Evolutionary conservation across 2,888 invertebrate genomes (phyloP).

Genomic region (Caenorhabditis angaria): DNA sequence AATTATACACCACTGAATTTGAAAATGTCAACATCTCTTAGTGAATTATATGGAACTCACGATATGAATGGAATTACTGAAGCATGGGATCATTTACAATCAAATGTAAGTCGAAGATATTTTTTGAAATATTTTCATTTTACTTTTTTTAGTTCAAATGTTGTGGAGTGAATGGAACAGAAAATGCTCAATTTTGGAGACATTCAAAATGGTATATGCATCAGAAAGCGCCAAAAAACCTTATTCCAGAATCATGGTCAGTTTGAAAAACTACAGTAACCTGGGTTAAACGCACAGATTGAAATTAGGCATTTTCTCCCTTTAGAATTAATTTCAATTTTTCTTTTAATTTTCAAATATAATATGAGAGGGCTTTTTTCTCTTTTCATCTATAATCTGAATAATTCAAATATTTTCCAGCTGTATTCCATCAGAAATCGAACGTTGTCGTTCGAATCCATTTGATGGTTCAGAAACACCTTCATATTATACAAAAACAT

Average conservation of each 20-base stretch:
- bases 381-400: no score
- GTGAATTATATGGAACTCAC: constrained; percentile 67
- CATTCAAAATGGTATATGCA: constrained; percentile 72
- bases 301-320: no score
- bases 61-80: constrained; percentile 65
- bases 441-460: constrained; percentile 44
- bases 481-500: constrained; percentile 62
- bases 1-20: constrained; percentile 67
- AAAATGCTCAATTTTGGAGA: constrained; percentile 67
- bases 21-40: constrained; percentile 70
- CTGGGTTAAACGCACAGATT: no score
- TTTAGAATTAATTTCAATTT: no score
- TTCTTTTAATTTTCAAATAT: no score
- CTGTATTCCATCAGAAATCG: constrained; percentile 40
- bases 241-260: constrained; percentile 45
- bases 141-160: constrained; percentile 64
- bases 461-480: constrained; percentile 11
- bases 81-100: constrained; percentile 70
- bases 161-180: constrained; percentile 71
- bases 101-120: constrained; percentile 53
- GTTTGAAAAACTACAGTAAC: no score
- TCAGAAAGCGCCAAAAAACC: constrained; percentile 50
- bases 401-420: constrained; percentile 32
- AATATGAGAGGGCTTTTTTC: no score
- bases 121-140: not conserved